Base-by-base conservation (phyloP, 1,140 invertebrate genomes). In the Parapsyche elsis region DNA sequence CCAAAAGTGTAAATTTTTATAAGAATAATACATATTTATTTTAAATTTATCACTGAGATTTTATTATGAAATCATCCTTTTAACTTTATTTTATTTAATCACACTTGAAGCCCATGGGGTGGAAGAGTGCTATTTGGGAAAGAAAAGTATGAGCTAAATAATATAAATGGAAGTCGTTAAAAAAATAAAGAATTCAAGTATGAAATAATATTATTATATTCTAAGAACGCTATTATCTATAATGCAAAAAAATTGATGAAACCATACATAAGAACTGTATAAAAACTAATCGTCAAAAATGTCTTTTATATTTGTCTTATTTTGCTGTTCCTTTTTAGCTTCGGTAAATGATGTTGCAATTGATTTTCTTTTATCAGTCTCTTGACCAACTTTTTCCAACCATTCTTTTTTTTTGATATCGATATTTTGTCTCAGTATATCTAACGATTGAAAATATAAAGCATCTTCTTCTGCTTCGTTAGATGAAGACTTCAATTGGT, bases 401-500 rank as follows among this genome's bases (percentile, higher is more conserved):
- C 64, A 19, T 38, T 76, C 61, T 19, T 44, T 26, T 71, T 45
- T 75, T 30, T 71, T 44, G 19, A 73, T 30, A 9, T 19, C 76
- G 82, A 30, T 85, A 81, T 59, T 86, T 84, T 49, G 38, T 84
- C 5, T 79, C 82, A 38, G 86, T 7, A 81, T 80, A 74, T 79
- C 79, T 19, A 84, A 83, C 9, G 85, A 84, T 83, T 87, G 87
- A 44, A 88, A 84, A 73, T 87, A 83, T n/a, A 88, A 78, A 64
- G 92, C 88, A 12, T 88, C 86, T 81, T 90, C 88, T 5, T 88
- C 85, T n/a, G n/a, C n/a, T 9, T 88, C 89, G 5, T 88, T 85
- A n/a, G 87, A 88, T 84, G 91, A 88, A 0, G 84, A 76, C 84
- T 90, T 87, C 14, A 93, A 83, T 76, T 89, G 86, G 9, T 89